These are phyloP conservation scores for Drosophila koepferae DNA, from an alignment of 2,888 invertebrate species.

Conservation along the genomic window DNA sequence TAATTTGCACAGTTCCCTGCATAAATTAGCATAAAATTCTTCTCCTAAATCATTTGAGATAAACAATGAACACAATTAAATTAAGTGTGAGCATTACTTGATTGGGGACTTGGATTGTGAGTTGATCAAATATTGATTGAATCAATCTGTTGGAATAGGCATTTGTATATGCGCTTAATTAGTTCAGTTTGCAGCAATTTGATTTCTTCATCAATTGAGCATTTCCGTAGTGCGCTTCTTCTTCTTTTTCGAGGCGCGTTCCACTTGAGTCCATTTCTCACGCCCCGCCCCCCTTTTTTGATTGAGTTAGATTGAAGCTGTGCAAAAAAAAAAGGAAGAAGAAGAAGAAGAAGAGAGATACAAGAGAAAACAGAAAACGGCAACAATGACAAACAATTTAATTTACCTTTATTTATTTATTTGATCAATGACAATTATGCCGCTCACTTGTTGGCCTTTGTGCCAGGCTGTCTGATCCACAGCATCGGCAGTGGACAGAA, in stretches of 20 bases:
- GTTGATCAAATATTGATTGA: not conserved
- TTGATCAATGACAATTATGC: constrained; percentile 46
- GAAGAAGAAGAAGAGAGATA: too few relatives aligned
- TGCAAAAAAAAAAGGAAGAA: not conserved
- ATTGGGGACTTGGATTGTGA: not conserved
- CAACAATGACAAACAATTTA: constrained; percentile 41
- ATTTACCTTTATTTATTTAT: constrained; percentile 50
- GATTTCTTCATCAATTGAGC: constrained; percentile 2
- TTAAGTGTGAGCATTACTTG: too few relatives aligned
- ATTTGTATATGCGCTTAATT: not conserved
- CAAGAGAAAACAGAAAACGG: not conserved
- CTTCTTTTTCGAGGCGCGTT: too few relatives aligned
- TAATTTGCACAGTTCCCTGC: not conserved
- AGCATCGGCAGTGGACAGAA: constrained; percentile 1
- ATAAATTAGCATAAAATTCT: not conserved
- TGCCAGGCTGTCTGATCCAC: constrained; percentile 13
- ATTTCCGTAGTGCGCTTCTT: constrained; percentile 4
- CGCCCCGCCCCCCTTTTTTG: not conserved
- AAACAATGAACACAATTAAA: too few relatives aligned
- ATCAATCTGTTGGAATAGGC: not conserved
- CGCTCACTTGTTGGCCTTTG: constrained; percentile 33
- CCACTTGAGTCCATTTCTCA: constrained; percentile 1
- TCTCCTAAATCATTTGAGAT: too few relatives aligned
- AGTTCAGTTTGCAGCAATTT: too few relatives aligned
- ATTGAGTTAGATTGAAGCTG: constrained; percentile 10